Base-by-base conservation (phyloP, 2,888 invertebrate species). In the Sycophila texana region DNA sequence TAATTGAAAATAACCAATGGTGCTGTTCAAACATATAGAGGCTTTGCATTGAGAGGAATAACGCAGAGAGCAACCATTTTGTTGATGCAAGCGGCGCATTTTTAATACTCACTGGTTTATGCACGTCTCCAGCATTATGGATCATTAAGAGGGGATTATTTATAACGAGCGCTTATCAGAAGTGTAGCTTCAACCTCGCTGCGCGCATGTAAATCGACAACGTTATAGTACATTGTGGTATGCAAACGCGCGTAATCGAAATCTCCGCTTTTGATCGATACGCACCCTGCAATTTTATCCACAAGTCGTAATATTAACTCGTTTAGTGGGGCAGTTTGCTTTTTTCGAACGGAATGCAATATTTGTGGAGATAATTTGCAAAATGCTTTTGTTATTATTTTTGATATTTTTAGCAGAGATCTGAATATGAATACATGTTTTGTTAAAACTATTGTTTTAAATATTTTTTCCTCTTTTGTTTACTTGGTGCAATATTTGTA, bases 231-330 rank as follows among this genome's bases (percentile, higher is more conserved):
- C 26, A 26, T 26, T 26, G 26, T 3, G 26, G 60, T 26, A 26
- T 57, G 68, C 18, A 63, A 49, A 63, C 63, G n/a, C 1, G 47
- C 51, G n/a, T 20, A 26, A 22, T 77, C 65, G 30, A 65, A 77
- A 77, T 77, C 26, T 26, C 49, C 47, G 18, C 26, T 61, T 22
- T 30, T 60, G 74, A 70, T 74, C 74, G 79, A 77, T 73, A 78
- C 3, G 26, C 71, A 79, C 76, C 76, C 67, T 73, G 68, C 63
- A 76, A 80, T 84, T 82, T 83, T 81, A 85, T 83, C 77, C 66
- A 51, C 70, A 77, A 81, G 80, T 76, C 79, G 70, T 81, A 74
- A 82, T 80, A 82, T 83, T 83, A 85, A 83, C 77, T 79, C 72
- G 70, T 81, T 80, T 71, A 55, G 58, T 74, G 73, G 3, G 26